phyloP scores from a whole-genome alignment of 2,113 vertebrate species.

The Sylvilagus bachmani region DNA sequence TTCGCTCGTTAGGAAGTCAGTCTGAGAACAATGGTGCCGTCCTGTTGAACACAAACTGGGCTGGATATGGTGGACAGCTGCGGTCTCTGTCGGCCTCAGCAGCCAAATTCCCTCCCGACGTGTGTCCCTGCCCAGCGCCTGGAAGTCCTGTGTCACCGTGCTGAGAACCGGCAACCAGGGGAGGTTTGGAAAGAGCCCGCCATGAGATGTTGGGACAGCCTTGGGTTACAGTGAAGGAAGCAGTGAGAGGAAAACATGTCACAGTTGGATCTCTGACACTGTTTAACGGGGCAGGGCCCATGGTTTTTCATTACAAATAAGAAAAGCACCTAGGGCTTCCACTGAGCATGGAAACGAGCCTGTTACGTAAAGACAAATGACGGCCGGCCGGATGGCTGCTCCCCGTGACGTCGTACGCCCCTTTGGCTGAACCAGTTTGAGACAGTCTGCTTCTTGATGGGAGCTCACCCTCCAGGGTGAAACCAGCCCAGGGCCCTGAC shows the following conservation, averaged over 20 bases:
- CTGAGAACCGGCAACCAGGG: background rate
- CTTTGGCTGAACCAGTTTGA: background rate
- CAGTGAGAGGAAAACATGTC: background rate
- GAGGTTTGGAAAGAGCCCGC: background rate
- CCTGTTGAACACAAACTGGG: background rate
- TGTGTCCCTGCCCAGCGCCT: background rate
- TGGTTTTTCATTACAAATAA: background rate
- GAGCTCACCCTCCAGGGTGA: background rate
- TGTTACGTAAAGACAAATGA: too few species aligned
- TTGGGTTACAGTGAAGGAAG: background rate
- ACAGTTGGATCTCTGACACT: background rate
- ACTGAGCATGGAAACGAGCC: background rate
- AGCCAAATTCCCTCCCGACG: background rate
- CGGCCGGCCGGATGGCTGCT: too few species aligned
- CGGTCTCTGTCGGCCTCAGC: background rate
- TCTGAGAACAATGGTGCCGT: background rate
- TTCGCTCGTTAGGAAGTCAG: conserved; percentile 22
- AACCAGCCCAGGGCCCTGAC: background rate
- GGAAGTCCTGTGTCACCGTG: background rate
- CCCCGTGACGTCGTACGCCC: too few species aligned
- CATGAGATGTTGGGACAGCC: background rate
- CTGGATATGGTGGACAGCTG: background rate
- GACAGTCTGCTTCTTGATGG: background rate
- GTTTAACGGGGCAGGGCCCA: background rate
- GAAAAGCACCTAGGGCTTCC: background rate